Percentiles rank a stretch among this genome's conserved stretches.
These are phyloP conservation scores for Alviniconcha marisindica DNA, from an alignment of 1,140 invertebrate species.

Conservation along the genomic window DNA sequence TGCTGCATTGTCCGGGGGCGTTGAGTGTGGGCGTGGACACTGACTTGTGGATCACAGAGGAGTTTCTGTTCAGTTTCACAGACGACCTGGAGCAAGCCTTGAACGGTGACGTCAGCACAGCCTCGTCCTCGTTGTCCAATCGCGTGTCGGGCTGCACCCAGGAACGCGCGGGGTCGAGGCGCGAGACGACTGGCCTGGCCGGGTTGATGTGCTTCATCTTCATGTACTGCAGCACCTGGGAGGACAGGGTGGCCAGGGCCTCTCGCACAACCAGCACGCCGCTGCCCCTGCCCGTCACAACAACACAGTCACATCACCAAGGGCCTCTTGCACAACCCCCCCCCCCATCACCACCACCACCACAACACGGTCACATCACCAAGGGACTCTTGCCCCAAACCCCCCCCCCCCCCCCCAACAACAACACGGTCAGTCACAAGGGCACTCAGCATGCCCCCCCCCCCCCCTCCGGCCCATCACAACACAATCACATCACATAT, in stretches of 20 bases:
- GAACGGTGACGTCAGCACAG: background rate
- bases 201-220: slow-evolving; percentile 50
- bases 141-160: slow-evolving; percentile 24
- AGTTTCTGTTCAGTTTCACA: too few relatives aligned
- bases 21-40: background rate
- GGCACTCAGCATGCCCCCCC: background rate
- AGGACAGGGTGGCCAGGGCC: slow-evolving; percentile 54
- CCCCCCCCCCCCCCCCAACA: background rate
- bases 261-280: slow-evolving; percentile 46
- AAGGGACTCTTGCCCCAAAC: background rate
- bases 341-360: background rate
- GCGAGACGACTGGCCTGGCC: slow-evolving; percentile 43
- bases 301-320: background rate
- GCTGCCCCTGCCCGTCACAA: background rate
- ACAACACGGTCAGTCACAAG: background rate
- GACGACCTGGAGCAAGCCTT: background rate
- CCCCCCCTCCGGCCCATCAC: background rate
- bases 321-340: background rate
- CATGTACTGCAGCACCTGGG: slow-evolving; percentile 57
- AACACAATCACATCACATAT: background rate
- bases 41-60: slow-evolving; percentile 6
- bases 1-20: background rate
- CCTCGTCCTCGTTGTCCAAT: background rate
- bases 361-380: background rate
- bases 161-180: slow-evolving; percentile 23